These are phyloP conservation scores for Portunus trituberculatus DNA, from an alignment of 1,140 invertebrate genomes.

Conservation along the genomic window DNA sequence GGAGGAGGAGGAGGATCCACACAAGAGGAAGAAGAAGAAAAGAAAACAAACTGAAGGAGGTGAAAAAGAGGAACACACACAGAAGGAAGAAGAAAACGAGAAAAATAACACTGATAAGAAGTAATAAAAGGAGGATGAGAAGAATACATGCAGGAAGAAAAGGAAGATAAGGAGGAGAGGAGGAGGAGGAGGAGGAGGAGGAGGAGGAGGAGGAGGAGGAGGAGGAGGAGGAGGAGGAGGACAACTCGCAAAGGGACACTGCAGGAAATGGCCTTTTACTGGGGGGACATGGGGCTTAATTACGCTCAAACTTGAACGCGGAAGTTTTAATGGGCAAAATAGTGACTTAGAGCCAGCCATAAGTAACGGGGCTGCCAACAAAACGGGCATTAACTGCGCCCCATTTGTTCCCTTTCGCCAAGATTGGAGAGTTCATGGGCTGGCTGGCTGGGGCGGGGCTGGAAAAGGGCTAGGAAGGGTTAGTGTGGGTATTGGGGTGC, in stretches of 20 bases:
- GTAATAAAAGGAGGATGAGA: neutral
- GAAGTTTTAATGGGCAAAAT: constrained; percentile 23
- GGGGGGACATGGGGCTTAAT: neutral
- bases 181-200: neutral
- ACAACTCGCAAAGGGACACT: neutral
- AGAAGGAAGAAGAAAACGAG: neutral
- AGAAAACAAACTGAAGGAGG: too few relatives aligned
- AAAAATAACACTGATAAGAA: neutral
- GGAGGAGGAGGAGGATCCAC: too few relatives aligned
- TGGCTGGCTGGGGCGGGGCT: neutral
- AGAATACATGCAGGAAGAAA: neutral
- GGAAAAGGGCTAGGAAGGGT: neutral
- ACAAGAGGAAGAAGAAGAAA: too few relatives aligned
- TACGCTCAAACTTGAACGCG: neutral
- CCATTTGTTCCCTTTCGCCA: constrained; percentile 10
- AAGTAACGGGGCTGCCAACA: neutral
- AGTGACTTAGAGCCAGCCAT: neutral
- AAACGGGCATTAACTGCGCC: constrained; percentile 3
- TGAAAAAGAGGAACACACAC: too few relatives aligned
- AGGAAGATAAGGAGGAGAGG: neutral
- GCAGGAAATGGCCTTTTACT: neutral
- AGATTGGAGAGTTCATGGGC: neutral
- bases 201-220: neutral
- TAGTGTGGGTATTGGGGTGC: neutral
- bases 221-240: neutral